These are phyloP conservation scores for Tuberolachnus salignus DNA, from an alignment of 2,888 invertebrate genomes.

Conservation along the genomic window DNA sequence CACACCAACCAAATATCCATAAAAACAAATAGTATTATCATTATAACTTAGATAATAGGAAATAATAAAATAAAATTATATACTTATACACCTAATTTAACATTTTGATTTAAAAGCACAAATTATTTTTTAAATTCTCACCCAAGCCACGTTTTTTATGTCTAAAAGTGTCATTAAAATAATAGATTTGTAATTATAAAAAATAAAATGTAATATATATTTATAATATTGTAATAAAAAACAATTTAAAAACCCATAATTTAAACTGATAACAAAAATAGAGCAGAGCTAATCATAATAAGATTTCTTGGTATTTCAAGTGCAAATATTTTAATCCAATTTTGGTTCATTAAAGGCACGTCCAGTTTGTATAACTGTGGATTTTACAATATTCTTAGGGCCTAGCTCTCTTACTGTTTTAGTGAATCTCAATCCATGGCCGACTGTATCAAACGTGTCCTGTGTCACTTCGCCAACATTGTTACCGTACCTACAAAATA, in stretches of 20 bases:
- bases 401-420: constrained; percentile 55
- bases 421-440: constrained; percentile 64
- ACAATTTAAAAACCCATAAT: background rate
- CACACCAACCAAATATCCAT: too few species aligned
- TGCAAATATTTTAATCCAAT: constrained; percentile 15
- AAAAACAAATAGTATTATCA: too few species aligned
- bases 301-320: background rate
- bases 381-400: constrained; percentile 56
- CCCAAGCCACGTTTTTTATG: background rate
- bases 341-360: constrained; percentile 21
- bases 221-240: background rate
- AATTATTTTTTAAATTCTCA: background rate
- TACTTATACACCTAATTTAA: background rate
- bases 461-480: constrained; percentile 71
- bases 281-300: background rate
- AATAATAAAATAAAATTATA: background rate
- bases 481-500: constrained; percentile 69
- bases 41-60: too few species aligned
- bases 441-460: constrained; percentile 72
- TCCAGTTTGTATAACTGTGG: constrained; percentile 56
- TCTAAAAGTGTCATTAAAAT: background rate
- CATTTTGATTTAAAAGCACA: background rate
- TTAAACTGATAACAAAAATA: background rate
- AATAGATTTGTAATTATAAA: background rate
- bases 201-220: background rate